These are phyloP conservation scores for Kryphioiulus occultus DNA, from an alignment of 2,888 invertebrate species.

Conservation along the genomic window DNA sequence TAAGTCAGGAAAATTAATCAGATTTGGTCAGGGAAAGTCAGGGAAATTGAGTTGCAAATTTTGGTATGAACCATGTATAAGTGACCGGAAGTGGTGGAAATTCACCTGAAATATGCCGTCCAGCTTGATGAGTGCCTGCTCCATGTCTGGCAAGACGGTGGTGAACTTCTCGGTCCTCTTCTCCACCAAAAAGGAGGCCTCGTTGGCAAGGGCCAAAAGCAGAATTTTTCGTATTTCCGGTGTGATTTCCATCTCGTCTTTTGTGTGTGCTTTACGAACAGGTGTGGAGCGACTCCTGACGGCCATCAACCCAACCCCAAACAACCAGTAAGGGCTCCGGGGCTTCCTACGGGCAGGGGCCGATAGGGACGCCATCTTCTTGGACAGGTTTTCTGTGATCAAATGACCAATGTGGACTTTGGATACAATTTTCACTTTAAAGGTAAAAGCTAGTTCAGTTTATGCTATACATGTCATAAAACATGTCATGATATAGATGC, in stretches of 20 bases:
- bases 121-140: conserved; percentile 38
- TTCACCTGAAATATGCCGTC: conserved; percentile 25
- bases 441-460: too few relatives aligned
- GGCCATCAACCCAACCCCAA: conserved; percentile 35
- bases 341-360: background rate
- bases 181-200: conserved; percentile 37
- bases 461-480: too few relatives aligned
- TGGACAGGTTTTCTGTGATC: background rate
- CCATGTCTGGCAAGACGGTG: background rate
- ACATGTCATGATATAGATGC: too few relatives aligned
- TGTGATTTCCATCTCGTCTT: conserved; percentile 27
- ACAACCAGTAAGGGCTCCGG: background rate
- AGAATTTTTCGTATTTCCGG: background rate
- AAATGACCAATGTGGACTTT: background rate
- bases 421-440: too few relatives aligned
- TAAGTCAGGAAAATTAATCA: too few relatives aligned
- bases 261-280: background rate
- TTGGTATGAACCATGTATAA: too few relatives aligned
- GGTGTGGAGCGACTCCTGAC: background rate
- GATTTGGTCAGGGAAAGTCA: too few relatives aligned
- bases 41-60: too few relatives aligned
- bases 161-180: background rate
- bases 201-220: background rate
- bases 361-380: conserved; percentile 32
- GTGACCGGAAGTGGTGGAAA: too few relatives aligned